Evolutionary conservation across 2,888 invertebrate genomes (phyloP).

Genomic region (Beris morrisii): DNA sequence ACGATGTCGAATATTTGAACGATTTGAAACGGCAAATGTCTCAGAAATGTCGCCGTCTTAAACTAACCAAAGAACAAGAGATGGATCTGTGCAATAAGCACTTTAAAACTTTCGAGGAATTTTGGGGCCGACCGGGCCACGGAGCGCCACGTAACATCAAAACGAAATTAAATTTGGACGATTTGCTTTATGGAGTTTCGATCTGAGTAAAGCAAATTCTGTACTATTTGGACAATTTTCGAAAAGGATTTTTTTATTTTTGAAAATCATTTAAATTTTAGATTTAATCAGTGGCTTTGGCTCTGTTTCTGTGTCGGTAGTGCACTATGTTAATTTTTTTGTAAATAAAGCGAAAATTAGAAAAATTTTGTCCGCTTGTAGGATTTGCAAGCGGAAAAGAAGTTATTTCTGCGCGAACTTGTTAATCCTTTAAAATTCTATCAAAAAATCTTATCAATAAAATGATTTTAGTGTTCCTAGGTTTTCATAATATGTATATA

Average conservation of each 20-base stretch:
- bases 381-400: slow-evolving; percentile 22
- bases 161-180: slow-evolving; percentile 55
- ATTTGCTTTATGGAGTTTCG: slow-evolving; percentile 54
- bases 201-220: slow-evolving; percentile 46
- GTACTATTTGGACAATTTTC: slow-evolving; percentile 35
- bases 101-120: slow-evolving; percentile 73
- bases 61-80: slow-evolving; percentile 57
- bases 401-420: slow-evolving; percentile 1
- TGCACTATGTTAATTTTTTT: neutral
- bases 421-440: no score
- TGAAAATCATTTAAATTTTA: no score
- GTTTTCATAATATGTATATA: no score
- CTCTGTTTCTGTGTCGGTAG: no score
- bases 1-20: slow-evolving; percentile 57
- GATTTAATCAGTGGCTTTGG: no score
- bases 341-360: slow-evolving; percentile 14
- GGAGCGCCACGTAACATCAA: slow-evolving; percentile 51
- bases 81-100: slow-evolving; percentile 68
- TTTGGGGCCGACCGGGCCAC: slow-evolving; percentile 80
- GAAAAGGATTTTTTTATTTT: neutral
- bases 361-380: slow-evolving; percentile 23
- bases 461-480: no score
- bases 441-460: no score
- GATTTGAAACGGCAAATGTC: slow-evolving; percentile 61
- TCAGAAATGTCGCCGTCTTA: slow-evolving; percentile 56